A percentile compares a stretch with the other conserved stretches of the same genome.
These are phyloP conservation scores for Channa maculata DNA, from an alignment of 2,113 vertebrate genomes.

Conservation along the genomic window DNA sequence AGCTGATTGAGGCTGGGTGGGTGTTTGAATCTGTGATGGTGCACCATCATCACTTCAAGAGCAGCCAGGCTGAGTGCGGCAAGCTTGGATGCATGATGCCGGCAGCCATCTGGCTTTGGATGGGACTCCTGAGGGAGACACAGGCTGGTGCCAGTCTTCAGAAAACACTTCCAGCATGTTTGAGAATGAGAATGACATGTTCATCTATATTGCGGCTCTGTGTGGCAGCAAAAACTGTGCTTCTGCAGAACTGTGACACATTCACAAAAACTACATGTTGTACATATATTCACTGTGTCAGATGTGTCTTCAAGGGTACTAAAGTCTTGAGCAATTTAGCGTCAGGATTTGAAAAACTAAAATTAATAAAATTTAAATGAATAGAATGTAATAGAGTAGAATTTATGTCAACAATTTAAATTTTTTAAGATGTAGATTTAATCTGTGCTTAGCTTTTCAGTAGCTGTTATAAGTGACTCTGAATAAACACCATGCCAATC, in stretches of 20 bases:
- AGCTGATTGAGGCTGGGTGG: conserved; percentile 53
- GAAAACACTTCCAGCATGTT: conserved; percentile 73
- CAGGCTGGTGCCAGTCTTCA: conserved; percentile 73
- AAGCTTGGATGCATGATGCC: conserved; percentile 71
- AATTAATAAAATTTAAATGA: background rate
- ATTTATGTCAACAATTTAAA: no score
- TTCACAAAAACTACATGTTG: conserved; percentile 42
- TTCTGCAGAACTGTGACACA: conserved; percentile 40
- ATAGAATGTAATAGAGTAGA: no score
- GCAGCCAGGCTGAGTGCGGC: conserved; percentile 70
- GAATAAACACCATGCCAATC: background rate
- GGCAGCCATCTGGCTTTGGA: conserved; percentile 81
- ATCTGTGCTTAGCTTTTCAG: no score
- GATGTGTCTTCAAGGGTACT: conserved; percentile 15
- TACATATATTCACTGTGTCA: conserved; percentile 42
- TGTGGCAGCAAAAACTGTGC: conserved; percentile 29
- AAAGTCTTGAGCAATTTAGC: background rate
- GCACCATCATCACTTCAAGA: conserved; percentile 66
- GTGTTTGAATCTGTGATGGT: conserved; percentile 63
- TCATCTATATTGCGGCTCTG: conserved; percentile 46
- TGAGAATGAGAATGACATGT: conserved; percentile 70
- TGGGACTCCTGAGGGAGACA: conserved; percentile 71
- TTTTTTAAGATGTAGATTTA: no score
- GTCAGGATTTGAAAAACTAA: background rate
- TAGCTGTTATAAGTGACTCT: no score